A percentile compares a stretch with the other conserved stretches of the same genome.
Evolutionary conservation across 2,797 vertebrate genomes (phyloP).

Genomic region (Muscicapa striata): DNA sequence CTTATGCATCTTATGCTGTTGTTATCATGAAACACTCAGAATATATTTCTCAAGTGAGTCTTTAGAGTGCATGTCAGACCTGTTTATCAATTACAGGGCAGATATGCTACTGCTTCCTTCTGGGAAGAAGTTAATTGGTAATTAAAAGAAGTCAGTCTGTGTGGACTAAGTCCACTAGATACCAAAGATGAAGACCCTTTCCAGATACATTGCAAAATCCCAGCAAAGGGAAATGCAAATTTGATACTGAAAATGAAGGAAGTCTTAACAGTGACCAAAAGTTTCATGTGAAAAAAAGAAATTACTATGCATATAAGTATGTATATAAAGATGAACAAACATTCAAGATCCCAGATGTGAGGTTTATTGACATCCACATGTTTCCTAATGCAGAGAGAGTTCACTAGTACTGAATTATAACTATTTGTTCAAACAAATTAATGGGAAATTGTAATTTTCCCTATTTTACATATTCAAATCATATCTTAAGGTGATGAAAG

Average conservation of each 20-base stretch:
- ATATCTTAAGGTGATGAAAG: not conserved
- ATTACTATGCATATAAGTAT: too few species aligned
- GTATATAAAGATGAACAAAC: not conserved
- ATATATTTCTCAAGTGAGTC: not conserved
- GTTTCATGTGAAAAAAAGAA: not conserved
- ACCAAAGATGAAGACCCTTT: not conserved
- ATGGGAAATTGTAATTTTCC: not conserved
- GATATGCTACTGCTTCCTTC: not conserved
- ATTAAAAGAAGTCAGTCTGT: not conserved
- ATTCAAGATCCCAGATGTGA: not conserved
- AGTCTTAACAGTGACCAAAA: not conserved
- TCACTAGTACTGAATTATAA: not conserved
- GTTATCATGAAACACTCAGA: not conserved
- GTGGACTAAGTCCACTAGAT: not conserved
- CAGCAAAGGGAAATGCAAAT: not conserved
- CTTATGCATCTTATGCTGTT: not conserved
- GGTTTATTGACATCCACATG: not conserved
- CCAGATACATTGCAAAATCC: not conserved
- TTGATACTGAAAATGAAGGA: not conserved
- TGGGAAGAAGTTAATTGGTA: not conserved
- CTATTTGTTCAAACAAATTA: not conserved
- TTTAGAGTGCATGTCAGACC: not conserved
- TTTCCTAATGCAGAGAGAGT: not conserved
- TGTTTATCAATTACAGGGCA: not conserved
- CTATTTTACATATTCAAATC: not conserved